Evolutionary conservation across 2,888 invertebrate genomes (phyloP).

Genomic region (Conistra vaccinii): DNA sequence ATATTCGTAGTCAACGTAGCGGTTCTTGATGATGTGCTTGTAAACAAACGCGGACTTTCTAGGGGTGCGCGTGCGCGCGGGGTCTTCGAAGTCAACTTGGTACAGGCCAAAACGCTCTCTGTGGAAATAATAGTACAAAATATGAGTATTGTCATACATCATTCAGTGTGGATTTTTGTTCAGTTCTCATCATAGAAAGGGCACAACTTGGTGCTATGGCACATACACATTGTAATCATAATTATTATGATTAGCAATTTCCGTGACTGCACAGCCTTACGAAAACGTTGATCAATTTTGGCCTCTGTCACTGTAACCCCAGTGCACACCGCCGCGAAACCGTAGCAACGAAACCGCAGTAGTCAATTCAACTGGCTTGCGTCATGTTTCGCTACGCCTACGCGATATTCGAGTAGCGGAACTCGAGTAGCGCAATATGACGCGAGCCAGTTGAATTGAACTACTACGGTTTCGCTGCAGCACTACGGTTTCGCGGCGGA

Average conservation of each 20-base stretch:
- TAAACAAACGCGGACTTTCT: conserved; percentile 92
- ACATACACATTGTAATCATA: background rate
- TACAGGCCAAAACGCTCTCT: conserved; percentile 92
- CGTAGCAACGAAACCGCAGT: too few species aligned
- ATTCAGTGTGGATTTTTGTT: background rate
- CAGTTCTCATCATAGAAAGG: background rate
- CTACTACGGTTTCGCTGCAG: too few species aligned
- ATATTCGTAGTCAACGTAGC: conserved; percentile 78
- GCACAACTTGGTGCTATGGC: background rate
- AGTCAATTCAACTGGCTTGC: too few species aligned
- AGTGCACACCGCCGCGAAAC: too few species aligned
- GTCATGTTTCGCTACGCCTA: too few species aligned
- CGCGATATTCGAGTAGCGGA: too few species aligned
- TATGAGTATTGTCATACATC: background rate
- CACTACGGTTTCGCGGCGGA: too few species aligned
- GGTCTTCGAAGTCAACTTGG: conserved; percentile 92
- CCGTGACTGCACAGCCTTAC: background rate
- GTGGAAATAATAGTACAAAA: conserved; percentile 45
- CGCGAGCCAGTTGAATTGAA: too few species aligned
- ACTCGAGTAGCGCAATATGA: too few species aligned
- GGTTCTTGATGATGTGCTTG: conserved; percentile 88
- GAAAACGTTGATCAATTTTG: background rate
- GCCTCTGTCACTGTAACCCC: too few species aligned
- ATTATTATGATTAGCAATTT: background rate
- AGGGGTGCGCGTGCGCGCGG: conserved; percentile 91